Evolutionary conservation across 2,797 vertebrate species (phyloP).

Genomic region (Percopsis omiscomaycus): DNA sequence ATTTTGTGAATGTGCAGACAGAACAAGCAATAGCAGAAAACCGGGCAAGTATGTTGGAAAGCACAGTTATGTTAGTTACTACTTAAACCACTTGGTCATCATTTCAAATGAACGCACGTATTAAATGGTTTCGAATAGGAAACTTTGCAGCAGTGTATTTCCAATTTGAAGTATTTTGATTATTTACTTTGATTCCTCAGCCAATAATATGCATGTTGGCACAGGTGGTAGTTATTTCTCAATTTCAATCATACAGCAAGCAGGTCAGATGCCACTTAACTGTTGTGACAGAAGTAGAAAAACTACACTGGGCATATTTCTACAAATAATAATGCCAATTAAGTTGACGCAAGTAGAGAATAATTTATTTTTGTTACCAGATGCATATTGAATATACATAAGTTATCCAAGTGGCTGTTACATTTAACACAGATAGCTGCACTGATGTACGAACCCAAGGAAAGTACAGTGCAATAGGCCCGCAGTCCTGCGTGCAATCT

Average conservation of each 20-base stretch:
- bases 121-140: not conserved
- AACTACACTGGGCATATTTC: too few species aligned
- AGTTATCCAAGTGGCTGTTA: not conserved
- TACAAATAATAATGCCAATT: not conserved
- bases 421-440: slow-evolving; percentile 1
- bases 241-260: slow-evolving; percentile 38
- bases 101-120: not conserved
- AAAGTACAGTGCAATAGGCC: slow-evolving; percentile 1
- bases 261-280: slow-evolving; percentile 23
- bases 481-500: not conserved
- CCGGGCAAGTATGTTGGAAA: slow-evolving; percentile 1
- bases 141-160: not conserved
- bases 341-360: not conserved
- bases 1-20: slow-evolving; percentile 21
- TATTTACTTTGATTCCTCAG: slow-evolving; percentile 8
- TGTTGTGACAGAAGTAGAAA: not conserved
- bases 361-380: not conserved
- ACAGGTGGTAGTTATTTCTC: slow-evolving; percentile 1
- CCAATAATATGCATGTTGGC: not conserved
- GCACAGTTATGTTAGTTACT: slow-evolving; percentile 25
- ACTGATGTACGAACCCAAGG: slow-evolving; percentile 11
- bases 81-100: not conserved
- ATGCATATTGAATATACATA: not conserved
- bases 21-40: slow-evolving; percentile 20
- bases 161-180: not conserved